Conservation (phyloP, 2,797 vertebrate species). For the Falco naumanni region DNA sequence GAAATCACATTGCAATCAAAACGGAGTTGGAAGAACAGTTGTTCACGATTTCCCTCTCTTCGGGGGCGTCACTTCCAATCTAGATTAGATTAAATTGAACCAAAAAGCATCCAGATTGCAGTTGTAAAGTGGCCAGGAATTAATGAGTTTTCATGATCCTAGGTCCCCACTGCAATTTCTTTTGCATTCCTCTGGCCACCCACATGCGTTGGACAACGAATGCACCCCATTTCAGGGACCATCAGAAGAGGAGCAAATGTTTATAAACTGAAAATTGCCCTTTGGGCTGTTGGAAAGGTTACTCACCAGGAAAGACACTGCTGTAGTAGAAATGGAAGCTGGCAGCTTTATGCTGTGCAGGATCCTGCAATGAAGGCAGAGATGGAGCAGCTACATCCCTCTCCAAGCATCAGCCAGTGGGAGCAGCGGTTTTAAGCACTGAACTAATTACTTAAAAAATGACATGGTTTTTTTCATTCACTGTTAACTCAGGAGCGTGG, state of each 20-base stretch:
- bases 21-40: fast-evolving
- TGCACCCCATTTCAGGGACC: not conserved
- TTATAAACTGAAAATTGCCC: not conserved
- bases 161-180: not conserved
- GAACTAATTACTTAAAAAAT: not conserved
- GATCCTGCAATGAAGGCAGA: not conserved
- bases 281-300: fast-evolving
- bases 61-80: not conserved
- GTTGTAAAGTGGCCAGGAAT: not conserved
- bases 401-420: not conserved
- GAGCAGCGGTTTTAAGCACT: not conserved
- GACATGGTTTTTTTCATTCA: not conserved
- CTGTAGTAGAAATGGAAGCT: not conserved
- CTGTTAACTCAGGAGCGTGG: not conserved
- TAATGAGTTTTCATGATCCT: not conserved
- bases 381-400: not conserved
- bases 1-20: not conserved
- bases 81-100: not conserved
- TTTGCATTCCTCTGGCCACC: not conserved
- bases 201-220: not conserved
- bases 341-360: not conserved
- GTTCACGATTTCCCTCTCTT: not conserved
- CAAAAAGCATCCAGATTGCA: not conserved
- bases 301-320: not conserved
- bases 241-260: fast-evolving